phyloP scores from a whole-genome alignment of 1,140 invertebrate species.

The Diachasmimorpha longicaudata region DNA sequence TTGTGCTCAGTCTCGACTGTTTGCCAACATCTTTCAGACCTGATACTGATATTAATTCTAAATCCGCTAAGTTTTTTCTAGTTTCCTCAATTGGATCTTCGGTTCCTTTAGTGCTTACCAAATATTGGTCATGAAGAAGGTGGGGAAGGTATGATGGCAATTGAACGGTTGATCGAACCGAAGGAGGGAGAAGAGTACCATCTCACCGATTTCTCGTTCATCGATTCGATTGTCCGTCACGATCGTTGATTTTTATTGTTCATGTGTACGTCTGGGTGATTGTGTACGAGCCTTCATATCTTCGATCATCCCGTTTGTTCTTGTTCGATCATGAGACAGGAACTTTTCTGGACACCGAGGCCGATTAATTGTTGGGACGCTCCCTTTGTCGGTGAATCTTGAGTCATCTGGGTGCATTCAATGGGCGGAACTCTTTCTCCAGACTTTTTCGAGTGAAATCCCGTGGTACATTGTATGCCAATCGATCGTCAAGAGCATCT shows the following conservation, averaged over 20 bases:
- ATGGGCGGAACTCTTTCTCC: neutral
- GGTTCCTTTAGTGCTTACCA: neutral
- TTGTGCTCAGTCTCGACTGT: too few species aligned
- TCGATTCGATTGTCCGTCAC: conserved; percentile 6
- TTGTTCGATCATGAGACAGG: neutral
- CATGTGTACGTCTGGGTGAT: neutral
- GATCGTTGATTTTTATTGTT: conserved; percentile 1
- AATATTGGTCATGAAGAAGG: neutral
- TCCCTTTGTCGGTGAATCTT: neutral
- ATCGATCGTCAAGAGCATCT: too few species aligned
- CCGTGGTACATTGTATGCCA: neutral
- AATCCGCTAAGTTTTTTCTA: too few species aligned
- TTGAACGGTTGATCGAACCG: neutral
- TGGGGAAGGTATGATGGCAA: neutral
- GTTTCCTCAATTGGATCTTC: too few species aligned
- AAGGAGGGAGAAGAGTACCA: neutral
- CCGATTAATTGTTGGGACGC: neutral
- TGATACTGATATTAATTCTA: too few species aligned
- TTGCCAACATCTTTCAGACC: too few species aligned
- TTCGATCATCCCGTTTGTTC: neutral
- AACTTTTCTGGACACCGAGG: neutral
- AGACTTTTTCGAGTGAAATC: neutral
- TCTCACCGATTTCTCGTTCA: neutral
- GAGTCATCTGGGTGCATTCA: neutral
- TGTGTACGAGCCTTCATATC: neutral